These are phyloP conservation scores for Drosophila macrospina DNA, from an alignment of 2,888 invertebrate species.

Conservation along the genomic window DNA sequence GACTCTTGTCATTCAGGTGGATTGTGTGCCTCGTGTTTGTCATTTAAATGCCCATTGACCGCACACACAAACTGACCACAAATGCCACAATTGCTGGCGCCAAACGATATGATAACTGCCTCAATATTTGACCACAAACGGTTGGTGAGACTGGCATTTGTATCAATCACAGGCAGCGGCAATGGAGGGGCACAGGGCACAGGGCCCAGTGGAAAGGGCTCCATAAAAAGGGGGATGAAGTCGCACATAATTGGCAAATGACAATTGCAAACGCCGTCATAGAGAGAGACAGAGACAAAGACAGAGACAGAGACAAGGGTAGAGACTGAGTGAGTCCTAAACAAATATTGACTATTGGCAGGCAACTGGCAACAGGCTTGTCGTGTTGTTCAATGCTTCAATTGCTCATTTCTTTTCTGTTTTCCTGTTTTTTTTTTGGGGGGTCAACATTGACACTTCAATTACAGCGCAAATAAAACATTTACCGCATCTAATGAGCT, in stretches of 20 bases:
- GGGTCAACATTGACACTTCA: conserved; percentile 58
- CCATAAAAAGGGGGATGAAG: conserved; percentile 7
- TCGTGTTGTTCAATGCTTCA: conserved; percentile 22
- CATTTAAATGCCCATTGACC: conserved; percentile 67
- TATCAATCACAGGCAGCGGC: conserved; percentile 70
- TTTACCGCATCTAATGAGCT: conserved; percentile 54
- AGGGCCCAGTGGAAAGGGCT: background rate
- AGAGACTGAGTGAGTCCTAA: conserved; percentile 61
- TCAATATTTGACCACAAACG: conserved; percentile 73
- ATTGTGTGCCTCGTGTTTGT: conserved; percentile 55
- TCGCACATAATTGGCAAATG: conserved; percentile 71
- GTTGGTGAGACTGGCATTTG: conserved; percentile 52
- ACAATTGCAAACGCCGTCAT: conserved; percentile 62
- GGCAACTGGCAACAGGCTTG: conserved; percentile 41
- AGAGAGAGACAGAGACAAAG: conserved; percentile 7
- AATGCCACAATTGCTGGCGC: conserved; percentile 69
- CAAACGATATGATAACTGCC: conserved; percentile 52
- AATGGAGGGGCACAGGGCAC: background rate
- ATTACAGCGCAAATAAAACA: conserved; percentile 56
- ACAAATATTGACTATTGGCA: conserved; percentile 67
- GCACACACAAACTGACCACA: conserved; percentile 66
- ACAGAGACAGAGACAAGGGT: conserved; percentile 6
- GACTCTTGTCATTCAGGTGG: conserved; percentile 64
- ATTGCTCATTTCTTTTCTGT: background rate
- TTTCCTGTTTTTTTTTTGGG: conserved; percentile 15